Evolutionary conservation across 2,888 invertebrate genomes (phyloP).

Genomic region (Diaperis boleti): DNA sequence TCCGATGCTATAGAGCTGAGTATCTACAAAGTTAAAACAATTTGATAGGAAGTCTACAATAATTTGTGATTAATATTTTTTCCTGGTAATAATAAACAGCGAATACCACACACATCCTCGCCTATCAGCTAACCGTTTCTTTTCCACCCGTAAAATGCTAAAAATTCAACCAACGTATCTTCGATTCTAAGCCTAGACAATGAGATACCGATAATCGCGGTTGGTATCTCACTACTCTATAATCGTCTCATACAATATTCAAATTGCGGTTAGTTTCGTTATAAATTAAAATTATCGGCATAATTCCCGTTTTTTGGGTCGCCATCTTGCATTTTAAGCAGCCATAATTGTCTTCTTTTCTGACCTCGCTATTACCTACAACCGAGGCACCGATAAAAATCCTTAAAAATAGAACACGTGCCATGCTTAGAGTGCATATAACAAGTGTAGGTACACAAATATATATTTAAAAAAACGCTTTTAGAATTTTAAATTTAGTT

Average conservation of each 20-base stretch:
- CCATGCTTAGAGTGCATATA: conserved; percentile 54
- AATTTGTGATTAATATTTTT: too few species aligned
- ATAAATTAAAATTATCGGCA: conserved; percentile 26
- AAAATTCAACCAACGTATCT: background rate
- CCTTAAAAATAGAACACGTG: conserved; percentile 7
- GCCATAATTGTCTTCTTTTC: conserved; percentile 4
- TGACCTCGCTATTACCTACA: background rate
- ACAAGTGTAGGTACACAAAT: too few species aligned
- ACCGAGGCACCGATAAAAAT: conserved; percentile 12
- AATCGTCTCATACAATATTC: conserved; percentile 33
- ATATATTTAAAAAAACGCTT: conserved; percentile 58
- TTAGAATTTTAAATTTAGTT: conserved; percentile 62
- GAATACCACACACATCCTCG: too few species aligned
- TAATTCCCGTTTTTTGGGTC: conserved; percentile 9
- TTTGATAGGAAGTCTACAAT: too few species aligned
- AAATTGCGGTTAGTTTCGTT: conserved; percentile 32
- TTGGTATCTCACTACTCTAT: conserved; percentile 13
- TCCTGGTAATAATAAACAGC: too few species aligned
- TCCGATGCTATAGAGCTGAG: too few species aligned
- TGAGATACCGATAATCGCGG: conserved; percentile 26
- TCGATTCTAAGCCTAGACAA: conserved; percentile 25
- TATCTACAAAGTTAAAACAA: too few species aligned
- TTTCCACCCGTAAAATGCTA: too few species aligned
- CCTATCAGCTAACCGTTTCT: too few species aligned
- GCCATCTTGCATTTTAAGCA: conserved; percentile 25